phyloP scores from a whole-genome alignment of 35 echinoderm and acorn worm genomes.

The Stichopus chloronotus region DNA sequence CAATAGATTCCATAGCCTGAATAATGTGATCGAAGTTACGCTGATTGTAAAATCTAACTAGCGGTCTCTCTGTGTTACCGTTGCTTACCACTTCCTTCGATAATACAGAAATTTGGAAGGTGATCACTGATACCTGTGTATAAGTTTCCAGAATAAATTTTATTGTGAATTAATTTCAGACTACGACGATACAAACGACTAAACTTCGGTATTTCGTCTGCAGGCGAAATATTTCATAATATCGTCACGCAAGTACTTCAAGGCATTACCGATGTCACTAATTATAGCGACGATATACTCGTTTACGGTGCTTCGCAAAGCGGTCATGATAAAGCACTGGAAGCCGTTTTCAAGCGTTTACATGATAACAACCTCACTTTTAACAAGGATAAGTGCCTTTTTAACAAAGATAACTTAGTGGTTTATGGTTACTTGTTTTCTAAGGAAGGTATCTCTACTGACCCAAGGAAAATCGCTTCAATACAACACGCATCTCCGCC shows the following conservation, averaged over 20 bases:
- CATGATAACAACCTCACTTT: slow-evolving; percentile 43
- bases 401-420: neutral
- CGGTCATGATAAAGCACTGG: slow-evolving; percentile 24
- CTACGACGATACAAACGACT: slow-evolving; percentile 67
- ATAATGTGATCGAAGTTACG: no score
- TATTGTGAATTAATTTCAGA: no score
- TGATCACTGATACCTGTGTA: no score
- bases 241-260: neutral
- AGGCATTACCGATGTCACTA: slow-evolving; percentile 48
- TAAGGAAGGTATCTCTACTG: neutral
- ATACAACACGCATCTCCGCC: slow-evolving; percentile 36
- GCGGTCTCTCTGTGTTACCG: no score
- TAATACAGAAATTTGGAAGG: no score
- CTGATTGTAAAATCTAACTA: no score
- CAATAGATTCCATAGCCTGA: no score
- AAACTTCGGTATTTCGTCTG: slow-evolving; percentile 57
- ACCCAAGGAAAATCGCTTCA: slow-evolving; percentile 33
- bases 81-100: no score
- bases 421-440: slow-evolving; percentile 12
- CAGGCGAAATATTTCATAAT: slow-evolving; percentile 65
- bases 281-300: slow-evolving; percentile 76
- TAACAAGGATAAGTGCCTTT: slow-evolving; percentile 32
- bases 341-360: slow-evolving; percentile 13
- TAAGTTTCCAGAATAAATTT: no score
- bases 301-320: slow-evolving; percentile 55